Evolutionary conservation across 2,113 vertebrate species (phyloP), one percentile per base, ranked within the genome.

Genomic region (Tautogolabrus adspersus): DNA sequence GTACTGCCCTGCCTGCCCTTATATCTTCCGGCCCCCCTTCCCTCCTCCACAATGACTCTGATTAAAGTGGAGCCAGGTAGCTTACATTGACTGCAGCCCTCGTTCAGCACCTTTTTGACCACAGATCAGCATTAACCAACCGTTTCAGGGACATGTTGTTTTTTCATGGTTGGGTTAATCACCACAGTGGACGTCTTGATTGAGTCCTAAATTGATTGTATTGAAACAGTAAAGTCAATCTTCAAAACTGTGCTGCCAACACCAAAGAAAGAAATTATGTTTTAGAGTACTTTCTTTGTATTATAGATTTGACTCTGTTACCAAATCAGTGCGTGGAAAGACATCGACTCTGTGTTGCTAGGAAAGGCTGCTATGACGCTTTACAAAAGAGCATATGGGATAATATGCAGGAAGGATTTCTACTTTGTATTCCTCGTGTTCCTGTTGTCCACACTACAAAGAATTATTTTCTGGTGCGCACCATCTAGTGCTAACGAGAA

Each of bases 1-100:
- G 46, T 67, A 52, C 42, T 30, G 62, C 40, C 44, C 38, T 60
- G 47, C 19, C 64, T 37, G 44, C 26, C 55, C 49, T 62, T 66
- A 21, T 26, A 37, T 72, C 40, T 65, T 10, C 6, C 64, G 38
- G 56, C 3, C 49, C 77, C 4, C 46, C 18, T 11, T 38, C 5
- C 16, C 22, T 34, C 40, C 40, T 37, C 30, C 19, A 55, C 37
- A 63, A 15, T 51, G 73, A 42, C 65, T 73, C 38, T 83, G 72
- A 82, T 83, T 83, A 82, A 66, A 71, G 55, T 23, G 8, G 30
- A 65, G 54, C 34, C 12, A 66, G 65, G 67, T 66, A 46, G 23
- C 37, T 82, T 26, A 13, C 49, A 83, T 38, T 77, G 77, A 84
- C 49, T 52, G 88, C 75, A 81, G 49, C n/a, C 19, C 44, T 66